phyloP scores from a whole-genome alignment of 2,797 vertebrate species.

The Halcyon leucocephala region DNA sequence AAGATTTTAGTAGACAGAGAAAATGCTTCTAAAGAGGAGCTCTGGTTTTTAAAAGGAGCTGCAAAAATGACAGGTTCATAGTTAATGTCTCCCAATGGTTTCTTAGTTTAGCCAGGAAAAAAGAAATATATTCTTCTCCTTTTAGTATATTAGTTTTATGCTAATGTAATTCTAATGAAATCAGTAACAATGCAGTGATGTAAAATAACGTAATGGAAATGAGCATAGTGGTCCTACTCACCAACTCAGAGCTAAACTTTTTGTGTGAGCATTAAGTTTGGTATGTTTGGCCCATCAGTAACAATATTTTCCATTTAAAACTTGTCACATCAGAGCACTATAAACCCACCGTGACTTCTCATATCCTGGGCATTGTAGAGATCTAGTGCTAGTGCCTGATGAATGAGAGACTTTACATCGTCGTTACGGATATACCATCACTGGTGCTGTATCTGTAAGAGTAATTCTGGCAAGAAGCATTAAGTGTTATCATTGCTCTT shows the following conservation, averaged over 20 bases:
- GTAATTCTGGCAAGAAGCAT: neutral
- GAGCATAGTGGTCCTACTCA: neutral
- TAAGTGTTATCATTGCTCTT: constrained; percentile 34
- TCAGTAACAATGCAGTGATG: neutral
- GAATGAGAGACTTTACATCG: neutral
- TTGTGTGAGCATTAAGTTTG: neutral
- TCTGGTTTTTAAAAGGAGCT: constrained; percentile 27
- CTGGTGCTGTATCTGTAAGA: neutral
- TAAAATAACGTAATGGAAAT: neutral
- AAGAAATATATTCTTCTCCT: neutral
- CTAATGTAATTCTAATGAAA: neutral
- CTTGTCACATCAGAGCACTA: neutral
- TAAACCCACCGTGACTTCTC: neutral
- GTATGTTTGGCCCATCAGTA: neutral
- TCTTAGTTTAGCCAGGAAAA: neutral
- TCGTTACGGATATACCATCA: neutral
- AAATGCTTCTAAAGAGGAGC: neutral
- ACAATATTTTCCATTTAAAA: neutral
- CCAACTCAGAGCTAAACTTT: neutral
- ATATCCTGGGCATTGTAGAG: neutral
- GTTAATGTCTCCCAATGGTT: neutral
- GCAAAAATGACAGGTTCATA: neutral
- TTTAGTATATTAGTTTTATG: neutral
- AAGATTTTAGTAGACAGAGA: neutral
- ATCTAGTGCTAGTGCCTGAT: neutral